Evolutionary conservation across 2,113 vertebrate species (phyloP).

Genomic region (Periophthalmodon schlosseri): DNA sequence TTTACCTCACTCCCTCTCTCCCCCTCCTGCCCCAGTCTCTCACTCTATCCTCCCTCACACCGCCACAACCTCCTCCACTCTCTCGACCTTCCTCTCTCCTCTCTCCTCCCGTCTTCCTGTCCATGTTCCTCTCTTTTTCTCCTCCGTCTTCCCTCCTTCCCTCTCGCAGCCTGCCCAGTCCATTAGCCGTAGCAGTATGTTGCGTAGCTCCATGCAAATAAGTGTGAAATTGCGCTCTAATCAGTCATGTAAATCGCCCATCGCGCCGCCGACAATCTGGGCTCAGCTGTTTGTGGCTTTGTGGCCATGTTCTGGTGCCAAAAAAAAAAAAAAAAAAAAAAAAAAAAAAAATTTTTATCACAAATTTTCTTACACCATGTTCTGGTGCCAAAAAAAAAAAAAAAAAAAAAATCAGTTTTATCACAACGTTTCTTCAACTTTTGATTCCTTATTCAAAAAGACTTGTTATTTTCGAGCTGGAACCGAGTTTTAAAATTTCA

Average conservation of each 20-base stretch:
- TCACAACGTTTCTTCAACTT: constrained; percentile 4
- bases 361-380: constrained; percentile 9
- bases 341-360: background rate
- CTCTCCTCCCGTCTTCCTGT: background rate
- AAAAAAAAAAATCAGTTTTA: background rate
- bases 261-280: constrained; percentile 50
- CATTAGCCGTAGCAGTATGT: constrained; percentile 61
- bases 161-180: constrained; percentile 36
- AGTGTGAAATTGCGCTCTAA: constrained; percentile 74
- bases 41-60: background rate
- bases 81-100: background rate
- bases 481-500: constrained; percentile 53
- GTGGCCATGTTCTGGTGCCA: constrained; percentile 21
- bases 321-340: background rate
- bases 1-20: constrained; percentile 5
- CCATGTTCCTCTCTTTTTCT: background rate
- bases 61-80: background rate
- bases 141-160: constrained; percentile 1
- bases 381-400: background rate
- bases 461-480: constrained; percentile 54
- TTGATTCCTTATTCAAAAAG: constrained; percentile 54
- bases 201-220: constrained; percentile 72
- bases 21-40: constrained; percentile 24
- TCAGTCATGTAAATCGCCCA: constrained; percentile 75
- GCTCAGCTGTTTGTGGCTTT: constrained; percentile 40